Conservation (phyloP, 2,113 vertebrate genomes). For the Alces alces region DNA sequence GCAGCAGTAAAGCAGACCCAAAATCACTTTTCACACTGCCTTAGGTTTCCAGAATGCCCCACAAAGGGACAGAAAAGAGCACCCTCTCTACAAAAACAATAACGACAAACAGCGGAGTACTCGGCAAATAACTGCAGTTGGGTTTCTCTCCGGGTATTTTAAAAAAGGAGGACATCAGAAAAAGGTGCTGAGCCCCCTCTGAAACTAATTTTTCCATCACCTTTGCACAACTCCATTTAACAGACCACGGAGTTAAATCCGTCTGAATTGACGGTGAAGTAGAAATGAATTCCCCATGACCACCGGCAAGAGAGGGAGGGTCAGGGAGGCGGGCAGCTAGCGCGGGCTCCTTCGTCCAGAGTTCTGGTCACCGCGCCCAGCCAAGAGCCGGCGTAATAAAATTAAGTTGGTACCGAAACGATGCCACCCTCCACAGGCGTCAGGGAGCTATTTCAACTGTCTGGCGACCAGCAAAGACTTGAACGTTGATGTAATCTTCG, state of each 20-base stretch:
- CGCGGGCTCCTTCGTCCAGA: not conserved
- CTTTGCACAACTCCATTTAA: not conserved
- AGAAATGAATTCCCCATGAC: not conserved
- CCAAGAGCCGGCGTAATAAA: not conserved
- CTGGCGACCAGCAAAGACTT: not conserved
- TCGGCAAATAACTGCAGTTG: not conserved
- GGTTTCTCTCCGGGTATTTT: not conserved
- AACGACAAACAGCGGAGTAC: not conserved
- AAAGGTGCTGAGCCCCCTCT: not conserved
- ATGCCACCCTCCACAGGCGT: not conserved
- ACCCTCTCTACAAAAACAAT: not conserved
- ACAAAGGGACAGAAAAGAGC: not conserved
- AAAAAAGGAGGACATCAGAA: not conserved
- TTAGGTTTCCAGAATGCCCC: not conserved
- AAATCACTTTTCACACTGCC: not conserved
- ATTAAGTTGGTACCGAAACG: not conserved
- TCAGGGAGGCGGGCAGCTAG: not conserved
- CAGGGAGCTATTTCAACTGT: not conserved
- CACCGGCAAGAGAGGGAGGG: not conserved
- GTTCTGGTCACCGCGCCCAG: not conserved
- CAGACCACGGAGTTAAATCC: conserved; percentile 20
- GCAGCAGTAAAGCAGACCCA: not conserved
- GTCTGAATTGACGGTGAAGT: not conserved
- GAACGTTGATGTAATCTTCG: not conserved
- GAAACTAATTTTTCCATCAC: conserved; percentile 11